Conservation (phyloP, 2,113 vertebrate genomes). For the Leiothrix lutea region DNA sequence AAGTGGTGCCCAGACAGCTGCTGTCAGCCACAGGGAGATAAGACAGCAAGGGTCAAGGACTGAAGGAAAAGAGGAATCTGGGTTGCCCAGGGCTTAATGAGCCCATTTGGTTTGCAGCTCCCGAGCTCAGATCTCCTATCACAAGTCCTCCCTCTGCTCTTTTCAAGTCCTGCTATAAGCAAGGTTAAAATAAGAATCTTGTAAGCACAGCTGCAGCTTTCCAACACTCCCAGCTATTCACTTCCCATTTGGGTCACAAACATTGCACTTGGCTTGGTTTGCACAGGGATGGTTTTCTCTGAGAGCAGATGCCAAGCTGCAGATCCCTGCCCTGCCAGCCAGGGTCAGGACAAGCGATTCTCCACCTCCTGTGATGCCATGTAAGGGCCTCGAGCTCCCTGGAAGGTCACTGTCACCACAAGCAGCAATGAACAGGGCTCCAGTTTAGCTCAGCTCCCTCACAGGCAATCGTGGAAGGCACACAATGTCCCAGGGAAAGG, state of each 20-base stretch:
- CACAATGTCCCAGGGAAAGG: neutral
- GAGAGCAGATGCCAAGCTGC: constrained; percentile 2
- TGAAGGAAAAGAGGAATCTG: neutral
- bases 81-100: neutral
- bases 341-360: neutral
- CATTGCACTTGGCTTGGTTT: neutral
- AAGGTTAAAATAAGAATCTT: constrained; percentile 22
- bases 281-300: neutral
- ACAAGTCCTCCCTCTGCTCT: neutral
- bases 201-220: constrained; percentile 44
- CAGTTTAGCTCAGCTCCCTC: neutral
- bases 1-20: neutral
- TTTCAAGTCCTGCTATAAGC: constrained; percentile 11
- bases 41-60: constrained; percentile 15
- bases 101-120: neutral
- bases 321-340: neutral
- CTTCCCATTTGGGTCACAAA: constrained; percentile 22
- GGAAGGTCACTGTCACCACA: neutral
- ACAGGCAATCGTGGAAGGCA: neutral
- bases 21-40: neutral
- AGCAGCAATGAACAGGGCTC: neutral
- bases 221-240: neutral
- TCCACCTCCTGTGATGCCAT: neutral
- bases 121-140: neutral
- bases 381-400: neutral